phyloP scores from a whole-genome alignment of 2,888 invertebrate species.

The Erebia palarica region DNA sequence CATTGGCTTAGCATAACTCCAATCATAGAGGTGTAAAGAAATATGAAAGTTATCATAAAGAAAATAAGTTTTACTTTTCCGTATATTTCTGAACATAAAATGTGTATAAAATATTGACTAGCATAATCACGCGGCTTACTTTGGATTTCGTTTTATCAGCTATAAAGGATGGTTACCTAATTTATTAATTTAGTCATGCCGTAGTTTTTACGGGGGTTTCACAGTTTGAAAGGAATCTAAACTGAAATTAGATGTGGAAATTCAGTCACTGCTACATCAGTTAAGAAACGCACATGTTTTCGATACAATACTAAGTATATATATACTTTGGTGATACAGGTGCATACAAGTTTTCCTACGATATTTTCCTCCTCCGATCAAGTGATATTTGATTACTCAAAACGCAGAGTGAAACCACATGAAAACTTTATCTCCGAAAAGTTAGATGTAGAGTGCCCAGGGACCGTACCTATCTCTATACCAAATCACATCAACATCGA shows the following conservation, averaged over 20 bases:
- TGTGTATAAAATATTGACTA: not conserved
- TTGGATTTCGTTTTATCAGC: not conserved
- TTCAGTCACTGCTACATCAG: constrained; percentile 3
- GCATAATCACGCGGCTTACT: not conserved
- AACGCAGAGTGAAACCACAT: too few relatives aligned
- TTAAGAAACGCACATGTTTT: too few relatives aligned
- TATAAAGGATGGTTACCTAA: not conserved
- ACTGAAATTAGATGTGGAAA: not conserved
- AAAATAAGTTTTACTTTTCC: not conserved
- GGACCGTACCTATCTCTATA: too few relatives aligned
- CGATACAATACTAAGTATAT: too few relatives aligned
- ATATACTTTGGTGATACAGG: too few relatives aligned
- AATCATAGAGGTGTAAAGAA: not conserved
- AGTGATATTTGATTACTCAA: too few relatives aligned
- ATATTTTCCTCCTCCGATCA: too few relatives aligned
- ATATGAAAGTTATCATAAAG: not conserved
- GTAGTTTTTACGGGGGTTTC: not conserved
- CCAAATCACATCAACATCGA: too few relatives aligned
- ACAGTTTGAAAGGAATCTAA: not conserved
- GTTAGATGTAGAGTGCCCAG: too few relatives aligned
- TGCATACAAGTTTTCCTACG: too few relatives aligned
- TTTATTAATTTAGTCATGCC: not conserved
- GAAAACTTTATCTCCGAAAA: too few relatives aligned
- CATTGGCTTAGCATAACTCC: not conserved
- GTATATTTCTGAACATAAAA: not conserved